These are phyloP conservation scores for Peromyscus attwateri DNA, from an alignment of 2,797 vertebrate genomes.

Conservation along the genomic window DNA sequence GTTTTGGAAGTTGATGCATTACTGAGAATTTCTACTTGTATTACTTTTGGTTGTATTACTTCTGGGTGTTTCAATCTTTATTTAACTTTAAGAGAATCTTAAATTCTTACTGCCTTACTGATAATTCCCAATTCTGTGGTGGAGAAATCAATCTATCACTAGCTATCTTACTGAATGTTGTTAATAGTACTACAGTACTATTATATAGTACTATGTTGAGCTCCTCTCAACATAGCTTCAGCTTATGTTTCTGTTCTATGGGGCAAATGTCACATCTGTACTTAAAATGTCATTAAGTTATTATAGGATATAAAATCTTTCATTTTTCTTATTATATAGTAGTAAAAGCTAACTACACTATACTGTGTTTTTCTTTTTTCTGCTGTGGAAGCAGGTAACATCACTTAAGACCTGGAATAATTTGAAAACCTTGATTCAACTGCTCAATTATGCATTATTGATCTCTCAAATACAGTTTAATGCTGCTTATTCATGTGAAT, in stretches of 20 bases:
- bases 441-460: constrained; percentile 64
- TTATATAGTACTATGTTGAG: too few relatives aligned
- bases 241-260: constrained; percentile 52
- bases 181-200: neutral
- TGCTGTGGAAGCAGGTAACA: constrained; percentile 56
- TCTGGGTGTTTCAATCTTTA: constrained; percentile 20
- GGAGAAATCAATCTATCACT: neutral
- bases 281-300: constrained; percentile 43
- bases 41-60: neutral
- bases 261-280: neutral
- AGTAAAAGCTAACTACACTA: constrained; percentile 18
- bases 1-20: neutral
- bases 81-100: constrained; percentile 45
- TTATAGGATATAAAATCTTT: constrained; percentile 33
- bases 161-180: neutral
- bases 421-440: constrained; percentile 70
- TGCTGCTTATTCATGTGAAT: constrained; percentile 57
- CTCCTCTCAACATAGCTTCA: neutral
- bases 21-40: neutral
- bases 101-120: neutral
- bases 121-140: constrained; percentile 8
- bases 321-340: constrained; percentile 42
- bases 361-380: neutral
- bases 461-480: constrained; percentile 69
- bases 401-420: constrained; percentile 58